Conservation (phyloP, 2,888 invertebrate genomes). For the Drosophila meridiana region DNA sequence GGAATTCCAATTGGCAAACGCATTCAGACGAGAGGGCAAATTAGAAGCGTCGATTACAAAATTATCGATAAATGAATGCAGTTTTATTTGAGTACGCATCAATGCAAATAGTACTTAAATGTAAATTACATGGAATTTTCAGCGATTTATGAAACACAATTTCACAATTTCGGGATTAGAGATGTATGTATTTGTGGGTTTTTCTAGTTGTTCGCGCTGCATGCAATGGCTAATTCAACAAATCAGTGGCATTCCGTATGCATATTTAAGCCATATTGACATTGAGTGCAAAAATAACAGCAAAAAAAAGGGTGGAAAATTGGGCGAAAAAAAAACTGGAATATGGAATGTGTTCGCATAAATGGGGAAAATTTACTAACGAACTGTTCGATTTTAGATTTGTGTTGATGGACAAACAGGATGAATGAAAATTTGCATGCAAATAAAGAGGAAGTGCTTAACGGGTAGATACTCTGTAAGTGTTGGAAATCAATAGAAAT, state of each 20-base stretch:
- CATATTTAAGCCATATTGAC: conserved; percentile 52
- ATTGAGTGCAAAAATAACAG: conserved; percentile 2
- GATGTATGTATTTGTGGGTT: neutral
- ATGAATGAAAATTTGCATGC: conserved; percentile 3
- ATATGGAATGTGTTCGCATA: conserved; percentile 5
- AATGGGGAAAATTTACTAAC: conserved; percentile 41
- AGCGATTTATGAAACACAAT: conserved; percentile 10
- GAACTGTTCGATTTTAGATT: conserved; percentile 48
- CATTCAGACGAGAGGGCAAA: neutral
- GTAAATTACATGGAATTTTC: neutral
- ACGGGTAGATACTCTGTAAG: neutral
- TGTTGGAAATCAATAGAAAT: too few species aligned
- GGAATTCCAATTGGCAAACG: conserved; percentile 7
- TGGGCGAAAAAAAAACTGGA: conserved; percentile 6
- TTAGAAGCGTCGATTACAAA: conserved; percentile 6
- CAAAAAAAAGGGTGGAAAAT: neutral
- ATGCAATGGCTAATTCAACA: conserved; percentile 39
- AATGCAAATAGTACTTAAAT: neutral
- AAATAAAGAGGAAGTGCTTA: neutral
- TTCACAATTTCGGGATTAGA: conserved; percentile 7
- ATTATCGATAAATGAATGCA: conserved; percentile 4
- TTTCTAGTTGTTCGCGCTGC: neutral
- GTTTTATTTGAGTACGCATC: neutral
- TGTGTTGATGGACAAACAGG: conserved; percentile 22
- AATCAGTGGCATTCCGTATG: conserved; percentile 51